A percentile compares a stretch with the other conserved stretches of the same genome.
These are phyloP conservation scores for Rhadina sibilatrix DNA, from an alignment of 2,113 vertebrate genomes.

Conservation along the genomic window DNA sequence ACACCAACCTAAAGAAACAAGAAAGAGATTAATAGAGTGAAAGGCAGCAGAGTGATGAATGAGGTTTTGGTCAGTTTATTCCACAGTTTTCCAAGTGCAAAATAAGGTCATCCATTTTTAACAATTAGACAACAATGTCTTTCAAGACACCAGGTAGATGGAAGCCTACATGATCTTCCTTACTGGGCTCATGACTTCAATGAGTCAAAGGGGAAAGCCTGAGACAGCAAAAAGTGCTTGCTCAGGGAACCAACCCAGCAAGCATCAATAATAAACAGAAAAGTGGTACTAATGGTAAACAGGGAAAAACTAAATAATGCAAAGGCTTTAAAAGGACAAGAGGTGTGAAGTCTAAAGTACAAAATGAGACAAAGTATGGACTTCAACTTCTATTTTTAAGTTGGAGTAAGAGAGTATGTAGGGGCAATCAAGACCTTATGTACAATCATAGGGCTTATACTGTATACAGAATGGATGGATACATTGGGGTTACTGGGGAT, in stretches of 20 bases:
- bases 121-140: background rate
- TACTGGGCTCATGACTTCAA: background rate
- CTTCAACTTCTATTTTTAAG: background rate
- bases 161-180: background rate
- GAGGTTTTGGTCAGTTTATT: background rate
- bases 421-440: background rate
- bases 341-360: background rate
- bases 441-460: rapidly evolving
- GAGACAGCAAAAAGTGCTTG: background rate
- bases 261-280: background rate
- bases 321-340: background rate
- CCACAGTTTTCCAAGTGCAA: background rate
- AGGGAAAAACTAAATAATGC: background rate
- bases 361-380: background rate
- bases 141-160: background rate
- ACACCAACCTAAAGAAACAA: background rate
- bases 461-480: background rate
- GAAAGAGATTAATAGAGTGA: background rate
- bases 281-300: background rate
- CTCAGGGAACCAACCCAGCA: background rate
- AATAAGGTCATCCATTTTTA: background rate
- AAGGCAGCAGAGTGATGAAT: background rate
- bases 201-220: background rate
- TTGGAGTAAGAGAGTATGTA: background rate
- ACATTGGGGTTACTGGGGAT: background rate